Conservation (phyloP, 2,113 vertebrate genomes). For the Pituophis catenifer region DNA sequence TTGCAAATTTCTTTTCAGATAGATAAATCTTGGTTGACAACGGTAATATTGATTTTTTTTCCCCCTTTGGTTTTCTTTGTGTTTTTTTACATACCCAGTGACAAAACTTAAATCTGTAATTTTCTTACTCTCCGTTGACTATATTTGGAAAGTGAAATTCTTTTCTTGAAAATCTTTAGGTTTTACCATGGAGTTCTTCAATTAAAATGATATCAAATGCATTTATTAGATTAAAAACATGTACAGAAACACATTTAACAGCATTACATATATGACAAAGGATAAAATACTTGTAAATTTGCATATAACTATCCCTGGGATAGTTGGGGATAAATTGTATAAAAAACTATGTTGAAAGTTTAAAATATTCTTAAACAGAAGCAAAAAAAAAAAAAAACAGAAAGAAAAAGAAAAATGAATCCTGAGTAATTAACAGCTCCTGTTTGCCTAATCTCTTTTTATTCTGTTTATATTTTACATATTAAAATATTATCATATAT, state of each 20-base stretch:
- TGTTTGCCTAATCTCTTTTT: neutral
- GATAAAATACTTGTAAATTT: neutral
- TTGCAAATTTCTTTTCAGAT: slow-evolving; percentile 4
- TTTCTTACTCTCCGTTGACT: neutral
- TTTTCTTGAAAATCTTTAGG: neutral
- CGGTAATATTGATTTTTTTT: neutral
- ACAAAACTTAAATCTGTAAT: neutral
- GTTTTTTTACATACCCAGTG: neutral
- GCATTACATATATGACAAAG: neutral
- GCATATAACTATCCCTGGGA: neutral
- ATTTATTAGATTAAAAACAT: neutral
- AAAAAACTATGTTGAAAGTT: neutral
- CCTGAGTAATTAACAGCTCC: neutral
- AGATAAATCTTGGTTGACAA: neutral
- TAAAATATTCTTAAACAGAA: neutral
- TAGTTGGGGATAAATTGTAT: neutral
- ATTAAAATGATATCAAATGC: neutral
- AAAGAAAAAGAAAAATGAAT: neutral
- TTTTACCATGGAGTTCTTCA: neutral
- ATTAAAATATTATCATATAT: neutral
- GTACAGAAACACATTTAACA: neutral
- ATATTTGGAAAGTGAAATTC: neutral
- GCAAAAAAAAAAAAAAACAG: too few species aligned
- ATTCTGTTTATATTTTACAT: neutral
- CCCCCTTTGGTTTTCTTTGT: neutral